Evolutionary conservation across 2,113 vertebrate species (phyloP).

Genomic region (Meles meles): DNA sequence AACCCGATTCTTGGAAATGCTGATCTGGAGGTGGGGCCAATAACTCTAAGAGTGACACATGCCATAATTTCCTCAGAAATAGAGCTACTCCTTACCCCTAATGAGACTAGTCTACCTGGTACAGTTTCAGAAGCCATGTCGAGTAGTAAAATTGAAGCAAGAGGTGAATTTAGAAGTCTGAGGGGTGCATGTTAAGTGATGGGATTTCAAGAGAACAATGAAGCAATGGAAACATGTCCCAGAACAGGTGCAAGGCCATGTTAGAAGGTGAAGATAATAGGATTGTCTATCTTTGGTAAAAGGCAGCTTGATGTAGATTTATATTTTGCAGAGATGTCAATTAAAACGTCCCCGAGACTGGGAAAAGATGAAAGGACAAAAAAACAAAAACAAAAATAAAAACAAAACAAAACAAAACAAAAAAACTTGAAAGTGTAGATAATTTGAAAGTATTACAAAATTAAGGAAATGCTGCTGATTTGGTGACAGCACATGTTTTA

Average conservation of each 20-base stretch:
- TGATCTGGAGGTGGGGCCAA: conserved; percentile 41
- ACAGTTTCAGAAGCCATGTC: not conserved
- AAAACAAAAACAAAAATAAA: not conserved
- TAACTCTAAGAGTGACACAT: conserved; percentile 26
- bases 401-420: not conserved
- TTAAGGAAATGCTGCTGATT: not conserved
- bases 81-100: not conserved
- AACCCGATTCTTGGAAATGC: conserved; percentile 47
- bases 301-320: not conserved
- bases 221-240: not conserved
- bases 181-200: not conserved
- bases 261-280: not conserved
- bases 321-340: not conserved
- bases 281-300: not conserved
- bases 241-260: rapidly evolving
- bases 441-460: not conserved
- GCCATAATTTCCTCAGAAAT: conserved; percentile 58
- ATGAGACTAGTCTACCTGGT: not conserved
- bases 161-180: not conserved
- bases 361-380: not conserved
- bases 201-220: not conserved
- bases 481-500: not conserved
- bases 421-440: not conserved
- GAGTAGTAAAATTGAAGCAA: not conserved
- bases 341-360: not conserved